Conservation (phyloP, 2,888 invertebrate genomes). For the Microctonus brassicae region DNA sequence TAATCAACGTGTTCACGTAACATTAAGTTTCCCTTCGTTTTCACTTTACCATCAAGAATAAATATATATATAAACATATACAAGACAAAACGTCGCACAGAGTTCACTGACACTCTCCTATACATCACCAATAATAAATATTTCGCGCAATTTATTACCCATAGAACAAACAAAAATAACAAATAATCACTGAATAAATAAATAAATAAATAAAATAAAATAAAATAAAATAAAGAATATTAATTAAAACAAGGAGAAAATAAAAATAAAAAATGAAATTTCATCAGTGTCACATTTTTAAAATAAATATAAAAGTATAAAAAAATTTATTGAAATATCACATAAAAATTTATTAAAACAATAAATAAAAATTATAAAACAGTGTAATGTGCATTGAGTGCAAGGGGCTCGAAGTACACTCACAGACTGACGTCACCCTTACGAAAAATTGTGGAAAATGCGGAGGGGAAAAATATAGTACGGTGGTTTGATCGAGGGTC, state of each 20-base stretch:
- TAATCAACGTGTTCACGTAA: constrained; percentile 33
- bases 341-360: too few species aligned
- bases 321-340: too few species aligned
- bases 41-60: constrained; percentile 26
- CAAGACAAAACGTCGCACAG: constrained; percentile 6
- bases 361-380: neutral
- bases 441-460: constrained; percentile 2
- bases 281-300: too few species aligned
- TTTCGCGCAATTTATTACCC: constrained; percentile 3
- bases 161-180: too few species aligned
- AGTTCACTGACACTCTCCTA: constrained; percentile 17
- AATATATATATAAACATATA: too few species aligned
- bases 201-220: neutral
- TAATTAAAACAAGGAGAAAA: too few species aligned
- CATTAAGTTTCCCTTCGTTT: constrained; percentile 35
- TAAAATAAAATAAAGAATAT: neutral
- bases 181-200: too few species aligned
- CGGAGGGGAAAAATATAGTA: neutral
- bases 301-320: too few species aligned
- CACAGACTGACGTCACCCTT: constrained; percentile 32
- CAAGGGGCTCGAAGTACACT: constrained; percentile 25
- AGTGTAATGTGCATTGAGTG: neutral
- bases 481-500: constrained; percentile 18
- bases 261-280: too few species aligned
- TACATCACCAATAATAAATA: neutral